Evolutionary conservation across 2,113 vertebrate species (phyloP).

Genomic region (Atlantisia rogersi): DNA sequence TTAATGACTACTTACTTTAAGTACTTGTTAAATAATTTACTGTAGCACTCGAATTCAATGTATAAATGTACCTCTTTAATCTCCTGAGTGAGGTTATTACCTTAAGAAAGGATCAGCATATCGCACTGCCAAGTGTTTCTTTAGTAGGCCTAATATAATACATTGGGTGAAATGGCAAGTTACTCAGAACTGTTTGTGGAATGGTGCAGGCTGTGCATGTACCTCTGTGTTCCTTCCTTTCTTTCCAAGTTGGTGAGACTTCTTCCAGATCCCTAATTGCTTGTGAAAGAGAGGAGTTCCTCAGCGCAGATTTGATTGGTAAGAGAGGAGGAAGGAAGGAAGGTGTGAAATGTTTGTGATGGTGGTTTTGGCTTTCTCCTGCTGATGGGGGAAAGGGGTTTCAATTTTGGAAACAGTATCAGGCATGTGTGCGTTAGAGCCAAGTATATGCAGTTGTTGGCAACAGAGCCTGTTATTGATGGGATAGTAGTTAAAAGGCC

Average conservation of each 20-base stretch:
- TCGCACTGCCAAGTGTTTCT: conserved; percentile 36
- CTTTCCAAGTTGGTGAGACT: neutral
- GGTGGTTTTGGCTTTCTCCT: neutral
- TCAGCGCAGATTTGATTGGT: neutral
- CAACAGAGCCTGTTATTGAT: neutral
- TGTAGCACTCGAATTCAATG: conserved; percentile 8
- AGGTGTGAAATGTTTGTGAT: neutral
- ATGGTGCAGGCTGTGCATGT: neutral
- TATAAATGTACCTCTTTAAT: conserved; percentile 41
- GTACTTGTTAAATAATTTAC: conserved; percentile 50
- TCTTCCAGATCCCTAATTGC: neutral
- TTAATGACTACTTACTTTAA: neutral
- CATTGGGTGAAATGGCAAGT: conserved; percentile 54
- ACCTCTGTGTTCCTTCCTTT: neutral
- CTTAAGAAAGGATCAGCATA: conserved; percentile 50
- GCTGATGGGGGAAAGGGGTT: neutral
- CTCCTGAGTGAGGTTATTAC: conserved; percentile 42
- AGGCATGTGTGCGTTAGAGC: neutral
- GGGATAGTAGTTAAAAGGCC: neutral
- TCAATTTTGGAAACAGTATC: neutral
- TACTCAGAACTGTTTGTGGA: conserved; percentile 13
- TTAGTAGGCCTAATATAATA: conserved; percentile 35
- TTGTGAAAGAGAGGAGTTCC: conserved; percentile 30
- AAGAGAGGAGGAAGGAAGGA: neutral
- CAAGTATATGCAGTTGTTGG: neutral